Conservation (phyloP, 2,888 invertebrate genomes). For the Cenopis cana region DNA sequence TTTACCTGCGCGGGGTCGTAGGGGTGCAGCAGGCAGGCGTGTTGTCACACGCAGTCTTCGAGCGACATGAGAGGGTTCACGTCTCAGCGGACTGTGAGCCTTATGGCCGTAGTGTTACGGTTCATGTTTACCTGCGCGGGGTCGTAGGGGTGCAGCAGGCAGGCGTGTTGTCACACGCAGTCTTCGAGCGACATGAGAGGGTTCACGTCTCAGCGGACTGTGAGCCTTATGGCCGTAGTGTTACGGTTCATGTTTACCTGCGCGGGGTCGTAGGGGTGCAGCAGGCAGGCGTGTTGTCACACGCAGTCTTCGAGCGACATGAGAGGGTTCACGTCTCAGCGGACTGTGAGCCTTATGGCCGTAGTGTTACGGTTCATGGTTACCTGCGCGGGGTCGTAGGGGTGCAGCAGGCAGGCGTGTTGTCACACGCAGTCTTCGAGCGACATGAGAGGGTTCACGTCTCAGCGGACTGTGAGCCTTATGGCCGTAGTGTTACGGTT, state of each 20-base stretch:
- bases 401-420: slow-evolving; percentile 87
- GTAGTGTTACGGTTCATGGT: neutral
- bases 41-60: slow-evolving; percentile 99
- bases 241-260: slow-evolving; percentile 59
- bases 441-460: slow-evolving; percentile 99
- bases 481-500: neutral
- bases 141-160: slow-evolving; percentile 82
- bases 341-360: no score
- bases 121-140: slow-evolving; percentile 68
- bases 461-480: slow-evolving; percentile 77
- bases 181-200: slow-evolving; percentile 99
- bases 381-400: slow-evolving; percentile 79
- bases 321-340: slow-evolving; percentile 99
- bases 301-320: slow-evolving; percentile 99
- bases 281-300: slow-evolving; percentile 92
- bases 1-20: slow-evolving; percentile 77
- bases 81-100: no score
- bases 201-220: slow-evolving; percentile 93
- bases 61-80: slow-evolving; percentile 99
- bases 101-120: neutral
- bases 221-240: neutral
- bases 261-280: slow-evolving; percentile 80
- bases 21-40: slow-evolving; percentile 86
- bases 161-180: slow-evolving; percentile 97
- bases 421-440: slow-evolving; percentile 99